These are phyloP conservation scores for Eupithecia dodoneata DNA, from an alignment of 2,888 invertebrate species.

Conservation along the genomic window DNA sequence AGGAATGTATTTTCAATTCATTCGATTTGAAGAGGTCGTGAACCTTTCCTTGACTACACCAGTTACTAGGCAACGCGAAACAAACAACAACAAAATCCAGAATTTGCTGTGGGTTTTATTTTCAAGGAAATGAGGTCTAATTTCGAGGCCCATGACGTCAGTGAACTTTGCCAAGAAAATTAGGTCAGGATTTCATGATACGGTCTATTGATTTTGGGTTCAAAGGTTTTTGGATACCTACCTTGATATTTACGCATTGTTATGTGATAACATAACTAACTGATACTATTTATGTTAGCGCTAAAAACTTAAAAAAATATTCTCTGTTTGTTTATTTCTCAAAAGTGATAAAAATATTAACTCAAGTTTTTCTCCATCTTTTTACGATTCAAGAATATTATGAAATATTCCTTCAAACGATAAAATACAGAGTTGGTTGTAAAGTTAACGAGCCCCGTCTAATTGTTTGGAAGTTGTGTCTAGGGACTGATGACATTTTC, in stretches of 20 bases:
- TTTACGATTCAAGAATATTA: conserved; percentile 38
- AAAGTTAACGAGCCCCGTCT: conserved; percentile 77
- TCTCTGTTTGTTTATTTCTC: neutral
- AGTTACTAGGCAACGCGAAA: conserved; percentile 69
- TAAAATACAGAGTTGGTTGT: conserved; percentile 65
- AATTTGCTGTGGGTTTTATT: conserved; percentile 44
- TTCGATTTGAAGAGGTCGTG: conserved; percentile 53
- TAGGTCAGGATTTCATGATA: conserved; percentile 60
- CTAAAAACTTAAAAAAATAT: neutral
- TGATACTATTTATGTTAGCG: neutral
- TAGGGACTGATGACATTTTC: conserved; percentile 36
- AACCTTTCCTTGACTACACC: conserved; percentile 53
- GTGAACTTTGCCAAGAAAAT: conserved; percentile 43
- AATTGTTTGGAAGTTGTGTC: conserved; percentile 79
- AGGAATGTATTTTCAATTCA: conserved; percentile 27
- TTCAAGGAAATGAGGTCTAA: conserved; percentile 44
- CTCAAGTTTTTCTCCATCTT: conserved; percentile 11
- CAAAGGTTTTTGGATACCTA: neutral
- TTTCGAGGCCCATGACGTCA: conserved; percentile 29
- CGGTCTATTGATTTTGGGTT: conserved; percentile 53
- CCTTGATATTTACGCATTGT: too few relatives aligned
- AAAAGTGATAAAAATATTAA: conserved; percentile 2
- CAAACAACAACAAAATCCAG: conserved; percentile 57
- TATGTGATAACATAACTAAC: too few relatives aligned
- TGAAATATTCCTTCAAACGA: conserved; percentile 53